Evolutionary conservation across 2,888 invertebrate species (phyloP), one percentile per base, ranked within the genome.

Genomic region (Linnaemya tessellans): DNA sequence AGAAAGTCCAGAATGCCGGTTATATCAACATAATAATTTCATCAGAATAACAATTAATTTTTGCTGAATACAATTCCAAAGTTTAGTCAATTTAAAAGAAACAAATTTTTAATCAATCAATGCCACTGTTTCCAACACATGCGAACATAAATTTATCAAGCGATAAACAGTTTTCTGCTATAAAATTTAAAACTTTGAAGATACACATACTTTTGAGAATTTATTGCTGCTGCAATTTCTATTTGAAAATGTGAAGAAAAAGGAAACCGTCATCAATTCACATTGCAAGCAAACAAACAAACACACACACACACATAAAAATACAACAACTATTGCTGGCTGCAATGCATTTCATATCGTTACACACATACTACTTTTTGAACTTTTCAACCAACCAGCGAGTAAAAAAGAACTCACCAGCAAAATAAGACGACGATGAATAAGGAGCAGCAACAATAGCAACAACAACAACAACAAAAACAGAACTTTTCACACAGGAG

Each of bases 181-280:
- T 90, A 90, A 56, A 82, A 82, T 71, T 64, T 75, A 79, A 90
- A 89, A 85, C 85, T 85, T 82, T 75, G 54, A 85, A 85, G 85
- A 85, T 85, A 82, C 82, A 85, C 85, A 85, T 85, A 85, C 82
- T 85, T 90, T 91, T 89, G 86, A 88, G 88, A 91, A 90, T 90
- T 90, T 90, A 90, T 90, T 89, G 91, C 90, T 91, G 91, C 90
- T 90, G 90, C 90, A 90, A 90, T 88, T 89, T 82, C 82, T 62
- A 77, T 75, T 82, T 75, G 79, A 75, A 82, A 83, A 74, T 77
- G 79, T 18, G 64, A 74, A 74, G 49, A 70, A 80, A 64, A 77
- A 74, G 79, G 74, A 78, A 85, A 82, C 65, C 73, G 67, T 68
- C 86, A 84, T 80, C 84, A 68, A 78, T 74, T 77, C 68, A 80